Evolutionary conservation across 2,797 vertebrate species (phyloP).

Genomic region (Lepus oiostolus): DNA sequence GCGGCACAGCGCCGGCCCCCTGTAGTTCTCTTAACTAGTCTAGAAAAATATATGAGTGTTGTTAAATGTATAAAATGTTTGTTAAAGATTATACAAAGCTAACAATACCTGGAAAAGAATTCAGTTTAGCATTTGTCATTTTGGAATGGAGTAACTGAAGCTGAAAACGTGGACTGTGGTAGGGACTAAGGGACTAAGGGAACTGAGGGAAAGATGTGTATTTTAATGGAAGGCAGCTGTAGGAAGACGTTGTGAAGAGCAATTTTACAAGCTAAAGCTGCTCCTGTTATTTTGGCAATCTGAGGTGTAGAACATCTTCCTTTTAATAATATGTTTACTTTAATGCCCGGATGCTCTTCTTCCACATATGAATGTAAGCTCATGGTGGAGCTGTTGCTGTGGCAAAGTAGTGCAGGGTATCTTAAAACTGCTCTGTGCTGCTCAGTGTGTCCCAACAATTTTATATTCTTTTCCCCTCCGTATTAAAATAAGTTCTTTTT

Average conservation of each 20-base stretch:
- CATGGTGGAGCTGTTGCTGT: conserved; percentile 59
- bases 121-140: background rate
- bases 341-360: conserved; percentile 28
- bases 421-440: conserved; percentile 56
- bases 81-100: background rate
- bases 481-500: conserved; percentile 62
- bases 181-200: background rate
- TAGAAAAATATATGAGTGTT: background rate
- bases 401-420: background rate
- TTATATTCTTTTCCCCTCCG: background rate
- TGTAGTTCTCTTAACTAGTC: background rate
- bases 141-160: background rate
- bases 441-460: background rate
- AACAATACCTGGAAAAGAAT: background rate
- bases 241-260: conserved; percentile 4
- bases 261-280: conserved; percentile 2
- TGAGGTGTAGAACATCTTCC: background rate
- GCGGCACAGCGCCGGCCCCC: background rate
- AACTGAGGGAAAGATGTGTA: background rate
- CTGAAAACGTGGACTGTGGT: background rate
- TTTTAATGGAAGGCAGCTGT: background rate
- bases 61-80: background rate
- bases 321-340: conserved; percentile 35
- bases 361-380: background rate
- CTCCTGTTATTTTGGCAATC: conserved; percentile 9